These are phyloP conservation scores for Lacerta agilis DNA, from an alignment of 2,797 vertebrate genomes.

Conservation along the genomic window DNA sequence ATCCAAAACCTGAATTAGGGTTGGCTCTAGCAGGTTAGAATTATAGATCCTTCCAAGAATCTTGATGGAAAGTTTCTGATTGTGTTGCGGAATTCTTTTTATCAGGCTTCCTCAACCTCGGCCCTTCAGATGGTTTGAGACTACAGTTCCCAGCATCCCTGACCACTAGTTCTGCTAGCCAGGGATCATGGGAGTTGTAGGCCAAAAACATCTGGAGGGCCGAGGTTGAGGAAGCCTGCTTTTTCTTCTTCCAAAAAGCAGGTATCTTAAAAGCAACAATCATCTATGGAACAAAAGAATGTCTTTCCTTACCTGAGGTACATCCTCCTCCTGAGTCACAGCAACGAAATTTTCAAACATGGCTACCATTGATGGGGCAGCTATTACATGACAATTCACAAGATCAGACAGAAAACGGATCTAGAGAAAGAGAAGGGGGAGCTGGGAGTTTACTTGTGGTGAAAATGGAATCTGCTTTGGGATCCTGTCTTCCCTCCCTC, in stretches of 20 bases:
- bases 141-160: too few relatives aligned
- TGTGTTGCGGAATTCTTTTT: background rate
- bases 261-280: background rate
- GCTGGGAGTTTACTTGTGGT: background rate
- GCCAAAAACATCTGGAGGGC: too few relatives aligned
- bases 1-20: too few relatives aligned
- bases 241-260: too few relatives aligned
- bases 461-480: background rate
- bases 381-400: constrained; percentile 98
- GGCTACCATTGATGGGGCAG: constrained; percentile 97
- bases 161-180: too few relatives aligned
- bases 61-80: background rate
- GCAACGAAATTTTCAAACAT: constrained; percentile 99
- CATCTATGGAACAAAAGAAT: background rate
- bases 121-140: too few relatives aligned
- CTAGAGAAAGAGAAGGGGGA: constrained; percentile 69
- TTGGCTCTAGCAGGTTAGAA: background rate
- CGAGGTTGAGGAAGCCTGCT: too few relatives aligned
- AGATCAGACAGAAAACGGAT: constrained; percentile 95
- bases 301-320: constrained; percentile 89
- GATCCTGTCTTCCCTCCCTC: background rate
- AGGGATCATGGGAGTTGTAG: too few relatives aligned
- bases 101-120: too few relatives aligned
- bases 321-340: constrained; percentile 96
- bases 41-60: background rate